These are phyloP conservation scores for Etheostoma perlongum DNA, from an alignment of 2,797 vertebrate species.

Conservation along the genomic window DNA sequence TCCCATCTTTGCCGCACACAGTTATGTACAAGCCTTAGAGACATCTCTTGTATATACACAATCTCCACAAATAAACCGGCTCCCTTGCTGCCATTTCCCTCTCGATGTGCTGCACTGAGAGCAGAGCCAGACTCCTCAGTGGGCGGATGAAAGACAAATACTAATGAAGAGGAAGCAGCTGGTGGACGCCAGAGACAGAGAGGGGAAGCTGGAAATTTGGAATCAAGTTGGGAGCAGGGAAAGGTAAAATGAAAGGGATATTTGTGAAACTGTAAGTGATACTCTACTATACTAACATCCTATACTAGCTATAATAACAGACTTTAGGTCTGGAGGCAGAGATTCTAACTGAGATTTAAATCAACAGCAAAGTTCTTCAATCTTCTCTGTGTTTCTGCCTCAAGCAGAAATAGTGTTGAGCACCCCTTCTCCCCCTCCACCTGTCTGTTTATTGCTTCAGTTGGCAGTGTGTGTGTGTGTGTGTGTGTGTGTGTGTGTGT, in stretches of 20 bases:
- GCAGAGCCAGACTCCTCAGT: slow-evolving; percentile 31
- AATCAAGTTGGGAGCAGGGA: slow-evolving; percentile 36
- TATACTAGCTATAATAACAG: neutral
- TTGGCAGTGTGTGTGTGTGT: slow-evolving; percentile 13
- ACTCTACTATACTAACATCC: neutral
- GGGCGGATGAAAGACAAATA: slow-evolving; percentile 57
- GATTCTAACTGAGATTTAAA: neutral
- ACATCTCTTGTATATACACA: slow-evolving; percentile 16
- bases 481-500: slow-evolving; percentile 30
- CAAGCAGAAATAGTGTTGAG: slow-evolving; percentile 5
- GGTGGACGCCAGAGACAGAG: slow-evolving; percentile 36
- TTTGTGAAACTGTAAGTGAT: neutral
- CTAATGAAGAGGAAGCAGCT: slow-evolving; percentile 36
- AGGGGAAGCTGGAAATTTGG: slow-evolving; percentile 34
- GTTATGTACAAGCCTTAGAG: slow-evolving; percentile 8
- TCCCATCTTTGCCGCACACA: neutral
- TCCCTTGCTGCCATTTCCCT: slow-evolving; percentile 24
- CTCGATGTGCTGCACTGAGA: slow-evolving; percentile 17
- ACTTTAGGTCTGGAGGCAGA: slow-evolving; percentile 2
- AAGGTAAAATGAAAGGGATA: slow-evolving; percentile 22
- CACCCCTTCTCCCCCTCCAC: slow-evolving; percentile 18
- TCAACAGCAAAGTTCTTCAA: neutral
- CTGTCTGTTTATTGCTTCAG: slow-evolving; percentile 36
- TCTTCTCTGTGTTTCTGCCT: neutral
- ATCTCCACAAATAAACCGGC: slow-evolving; percentile 34